phyloP scores from a whole-genome alignment of 2,113 vertebrate species.

The Cricetomys ansorgei region DNA sequence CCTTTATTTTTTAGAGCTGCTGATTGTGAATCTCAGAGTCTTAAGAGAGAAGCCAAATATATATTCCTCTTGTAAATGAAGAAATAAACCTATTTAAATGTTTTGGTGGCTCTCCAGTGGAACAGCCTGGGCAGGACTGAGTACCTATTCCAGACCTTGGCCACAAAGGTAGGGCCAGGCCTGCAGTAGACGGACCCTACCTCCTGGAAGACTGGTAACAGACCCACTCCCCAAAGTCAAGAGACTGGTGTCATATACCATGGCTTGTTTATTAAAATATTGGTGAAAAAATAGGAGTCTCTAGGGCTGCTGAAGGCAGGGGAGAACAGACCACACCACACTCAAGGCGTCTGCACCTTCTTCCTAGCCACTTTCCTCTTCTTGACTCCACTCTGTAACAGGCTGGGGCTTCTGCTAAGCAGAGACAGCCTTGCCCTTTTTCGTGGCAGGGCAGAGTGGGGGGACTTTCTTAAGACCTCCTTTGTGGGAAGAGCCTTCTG shows the following conservation, averaged over 20 bases:
- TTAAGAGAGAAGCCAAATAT: slow-evolving; percentile 91
- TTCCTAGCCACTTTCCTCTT: slow-evolving; percentile 20
- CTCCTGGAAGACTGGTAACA: neutral
- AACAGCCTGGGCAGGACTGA: accelerated
- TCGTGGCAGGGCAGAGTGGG: neutral
- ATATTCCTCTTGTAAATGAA: slow-evolving; percentile 97
- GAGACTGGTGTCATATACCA: neutral
- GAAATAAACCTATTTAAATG: slow-evolving; percentile 95
- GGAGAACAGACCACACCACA: accelerated
- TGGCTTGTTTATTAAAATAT: slow-evolving; percentile 53
- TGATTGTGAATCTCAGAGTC: slow-evolving; percentile 92
- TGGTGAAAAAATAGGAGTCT: slow-evolving; percentile 54
- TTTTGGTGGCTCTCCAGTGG: neutral
- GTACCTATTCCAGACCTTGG: neutral
- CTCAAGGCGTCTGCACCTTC: neutral
- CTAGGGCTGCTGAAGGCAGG: neutral
- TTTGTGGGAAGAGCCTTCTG: slow-evolving; percentile 38
- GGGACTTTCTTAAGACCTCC: neutral
- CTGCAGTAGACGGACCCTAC: neutral
- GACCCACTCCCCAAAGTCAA: neutral
- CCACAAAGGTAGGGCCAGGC: no score
- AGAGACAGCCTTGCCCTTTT: slow-evolving; percentile 60
- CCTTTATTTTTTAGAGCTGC: slow-evolving; percentile 98
- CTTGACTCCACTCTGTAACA: slow-evolving; percentile 27
- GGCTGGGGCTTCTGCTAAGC: slow-evolving; percentile 41